Percentiles rank a stretch among this genome's conserved stretches.
Conservation (phyloP, 2,113 vertebrate species). For the Neofelis nebulosa region DNA sequence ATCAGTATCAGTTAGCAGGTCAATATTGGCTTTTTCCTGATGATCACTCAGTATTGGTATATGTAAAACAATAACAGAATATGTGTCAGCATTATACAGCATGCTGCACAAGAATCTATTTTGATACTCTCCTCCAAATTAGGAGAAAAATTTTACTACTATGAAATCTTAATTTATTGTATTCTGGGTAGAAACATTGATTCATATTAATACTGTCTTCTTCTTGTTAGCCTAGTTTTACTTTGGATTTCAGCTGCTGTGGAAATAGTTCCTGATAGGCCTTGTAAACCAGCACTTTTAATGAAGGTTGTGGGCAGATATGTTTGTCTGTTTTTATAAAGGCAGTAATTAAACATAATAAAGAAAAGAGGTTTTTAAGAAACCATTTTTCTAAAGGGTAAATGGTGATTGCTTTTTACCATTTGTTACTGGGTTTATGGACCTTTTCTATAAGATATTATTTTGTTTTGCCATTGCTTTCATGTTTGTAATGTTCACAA, state of each 20-base stretch:
- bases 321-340: slow-evolving; percentile 64
- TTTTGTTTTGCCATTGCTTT: slow-evolving; percentile 50
- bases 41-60: slow-evolving; percentile 71
- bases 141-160: slow-evolving; percentile 59
- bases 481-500: background rate
- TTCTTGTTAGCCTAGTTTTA: slow-evolving; percentile 60
- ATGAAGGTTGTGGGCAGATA: slow-evolving; percentile 35
- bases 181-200: slow-evolving; percentile 63
- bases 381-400: slow-evolving; percentile 55
- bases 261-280: slow-evolving; percentile 69
- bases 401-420: slow-evolving; percentile 54
- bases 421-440: background rate
- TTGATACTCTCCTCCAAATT: slow-evolving; percentile 72
- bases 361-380: slow-evolving; percentile 34
- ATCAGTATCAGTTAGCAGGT: slow-evolving; percentile 82
- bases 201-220: slow-evolving; percentile 65
- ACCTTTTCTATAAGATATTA: background rate
- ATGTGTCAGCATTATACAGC: slow-evolving; percentile 72
- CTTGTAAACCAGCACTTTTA: slow-evolving; percentile 50
- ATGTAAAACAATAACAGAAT: slow-evolving; percentile 77
- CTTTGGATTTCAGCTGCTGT: slow-evolving; percentile 57
- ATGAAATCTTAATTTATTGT: slow-evolving; percentile 65
- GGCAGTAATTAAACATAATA: slow-evolving; percentile 41
- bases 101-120: slow-evolving; percentile 71
- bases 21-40: slow-evolving; percentile 78